Base-by-base conservation (phyloP, 2,888 invertebrate species). In the Tanypteryx hageni region DNA sequence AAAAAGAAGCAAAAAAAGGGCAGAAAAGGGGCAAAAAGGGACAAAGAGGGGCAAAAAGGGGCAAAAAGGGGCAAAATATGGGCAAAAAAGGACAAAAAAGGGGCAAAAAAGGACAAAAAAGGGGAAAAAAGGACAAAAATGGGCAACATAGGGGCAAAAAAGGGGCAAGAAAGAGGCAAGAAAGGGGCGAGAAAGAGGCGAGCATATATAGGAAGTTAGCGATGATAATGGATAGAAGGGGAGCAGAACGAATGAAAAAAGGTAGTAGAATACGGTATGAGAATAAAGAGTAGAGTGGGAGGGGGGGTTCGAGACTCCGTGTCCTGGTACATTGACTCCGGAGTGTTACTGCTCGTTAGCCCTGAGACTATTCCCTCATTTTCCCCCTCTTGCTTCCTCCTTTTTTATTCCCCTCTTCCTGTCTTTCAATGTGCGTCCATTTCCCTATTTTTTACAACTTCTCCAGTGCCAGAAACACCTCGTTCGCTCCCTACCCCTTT, bases 401-500 rank as follows among this genome's bases (percentile, higher is more conserved):
- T n/a, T n/a, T 76, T 76, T 81, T 44, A 18, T 44, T 31, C 44
- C 13, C 7, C 83, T 57, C 83, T 44, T 57, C 83, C 16, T 83
- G 22, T 76, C 22, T 76, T 68, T 68, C 68, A 16, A 44, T 44
- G 44, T 16, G 64, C 64, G 68, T 68, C 22, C n/a, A 68, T 44
- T 44, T 82, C 82, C 8, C 82, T 16, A 10, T 10, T 82, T 64
- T 82, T 82, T 27, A 82, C 82, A 16, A 82, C 82, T 56, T n/a
- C 83, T 83, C 16, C 56, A n/a, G 83, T 18, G 83, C 83, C 83
- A 83, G 56, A 83, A 83, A 83, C 83, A 83, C n/a, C 57, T 44
- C 83, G 5, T 57, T 57, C 18, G 7, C 64, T 64, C n/a, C n/a
- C 64, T 64, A 16, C 64, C 11, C 83, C n/a, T 83, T 31, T 56